Conservation (phyloP, 2,113 vertebrate genomes). For the Trichomycterus rosablanca region DNA sequence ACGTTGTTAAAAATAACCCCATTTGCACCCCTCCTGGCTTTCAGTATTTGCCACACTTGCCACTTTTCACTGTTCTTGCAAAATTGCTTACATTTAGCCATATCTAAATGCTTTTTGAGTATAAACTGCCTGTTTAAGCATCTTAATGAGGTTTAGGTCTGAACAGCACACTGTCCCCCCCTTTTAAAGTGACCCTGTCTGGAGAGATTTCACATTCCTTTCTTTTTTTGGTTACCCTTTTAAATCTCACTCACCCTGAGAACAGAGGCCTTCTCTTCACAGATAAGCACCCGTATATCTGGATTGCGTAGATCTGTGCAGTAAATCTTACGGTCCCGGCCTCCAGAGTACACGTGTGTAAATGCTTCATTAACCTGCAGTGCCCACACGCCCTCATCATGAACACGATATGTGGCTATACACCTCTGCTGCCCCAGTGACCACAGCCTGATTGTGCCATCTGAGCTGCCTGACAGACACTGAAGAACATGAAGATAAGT, state of each 20-base stretch:
- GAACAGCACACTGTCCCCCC: no score
- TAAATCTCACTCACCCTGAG: constrained; percentile 76
- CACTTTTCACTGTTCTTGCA: no score
- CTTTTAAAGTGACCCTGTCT: no score
- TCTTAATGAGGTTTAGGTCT: no score
- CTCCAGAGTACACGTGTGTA: constrained; percentile 95
- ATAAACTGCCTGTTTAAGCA: no score
- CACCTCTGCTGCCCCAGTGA: constrained; percentile 96
- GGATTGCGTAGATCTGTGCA: constrained; percentile 95
- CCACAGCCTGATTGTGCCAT: constrained; percentile 95
- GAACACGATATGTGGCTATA: constrained; percentile 93
- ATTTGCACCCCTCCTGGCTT: no score
- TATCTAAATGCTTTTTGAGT: no score
- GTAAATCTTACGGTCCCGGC: constrained; percentile 94
- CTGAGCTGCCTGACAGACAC: constrained; percentile 97
- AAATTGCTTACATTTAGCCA: no score
- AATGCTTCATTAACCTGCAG: constrained; percentile 96
- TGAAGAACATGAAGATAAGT: constrained; percentile 57
- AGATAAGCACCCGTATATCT: constrained; percentile 91
- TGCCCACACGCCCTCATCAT: constrained; percentile 96
- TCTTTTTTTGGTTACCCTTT: no score
- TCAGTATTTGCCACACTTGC: no score
- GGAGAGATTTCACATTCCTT: no score
- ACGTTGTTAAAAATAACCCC: no score
- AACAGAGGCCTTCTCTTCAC: constrained; percentile 95